A percentile compares a stretch with the other conserved stretches of the same genome.
phyloP scores from a whole-genome alignment of 1,140 invertebrate genomes.

The Tribolium madens region DNA sequence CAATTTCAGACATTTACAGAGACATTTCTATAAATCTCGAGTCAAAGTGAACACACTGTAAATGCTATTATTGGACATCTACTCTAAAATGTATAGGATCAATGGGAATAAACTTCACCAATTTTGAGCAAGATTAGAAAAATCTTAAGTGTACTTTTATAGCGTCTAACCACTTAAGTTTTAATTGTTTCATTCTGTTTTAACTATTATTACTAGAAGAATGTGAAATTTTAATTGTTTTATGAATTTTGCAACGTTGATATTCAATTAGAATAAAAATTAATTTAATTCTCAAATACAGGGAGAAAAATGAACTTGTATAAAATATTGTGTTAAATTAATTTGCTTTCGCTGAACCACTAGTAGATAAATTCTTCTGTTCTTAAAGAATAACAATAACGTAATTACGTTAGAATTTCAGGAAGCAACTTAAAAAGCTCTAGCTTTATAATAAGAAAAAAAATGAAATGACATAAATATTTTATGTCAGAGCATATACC shows the following conservation, averaged over 20 bases:
- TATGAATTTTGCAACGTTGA: no score
- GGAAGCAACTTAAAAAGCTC: neutral
- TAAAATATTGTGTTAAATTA: neutral
- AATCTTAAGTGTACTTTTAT: neutral
- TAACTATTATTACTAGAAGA: neutral
- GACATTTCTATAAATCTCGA: conserved; percentile 34
- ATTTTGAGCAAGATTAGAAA: neutral
- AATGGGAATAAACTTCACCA: neutral
- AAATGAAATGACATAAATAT: neutral
- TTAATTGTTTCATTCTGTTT: neutral
- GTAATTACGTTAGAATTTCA: neutral
- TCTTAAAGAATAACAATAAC: neutral
- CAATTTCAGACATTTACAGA: conserved; percentile 25
- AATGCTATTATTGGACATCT: conserved; percentile 11
- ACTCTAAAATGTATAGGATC: conserved; percentile 13
- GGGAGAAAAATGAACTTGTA: neutral
- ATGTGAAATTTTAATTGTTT: no score
- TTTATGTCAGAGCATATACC: neutral
- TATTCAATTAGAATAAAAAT: no score
- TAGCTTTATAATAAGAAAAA: neutral
- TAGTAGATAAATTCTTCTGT: neutral
- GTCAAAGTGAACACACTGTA: conserved; percentile 19
- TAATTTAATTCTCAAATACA: neutral
- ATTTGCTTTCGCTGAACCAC: neutral
- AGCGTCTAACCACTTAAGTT: neutral